Conservation (phyloP, 2,113 vertebrate genomes). For the Pao palembangensis region DNA sequence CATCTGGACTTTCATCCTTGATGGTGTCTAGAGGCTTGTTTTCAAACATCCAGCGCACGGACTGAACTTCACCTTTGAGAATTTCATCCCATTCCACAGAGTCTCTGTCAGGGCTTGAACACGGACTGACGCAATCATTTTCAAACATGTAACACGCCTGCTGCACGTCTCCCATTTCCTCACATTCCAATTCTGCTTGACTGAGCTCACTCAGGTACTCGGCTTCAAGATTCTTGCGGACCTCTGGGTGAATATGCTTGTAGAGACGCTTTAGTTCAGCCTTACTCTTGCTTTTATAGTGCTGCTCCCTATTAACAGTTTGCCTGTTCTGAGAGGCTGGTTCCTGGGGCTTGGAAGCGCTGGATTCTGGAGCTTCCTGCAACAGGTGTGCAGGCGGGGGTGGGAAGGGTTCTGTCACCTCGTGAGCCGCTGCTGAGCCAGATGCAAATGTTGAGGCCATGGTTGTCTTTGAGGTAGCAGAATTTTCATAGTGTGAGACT, state of each 20-base stretch:
- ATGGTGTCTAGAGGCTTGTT: constrained; percentile 82
- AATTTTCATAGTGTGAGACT: constrained; percentile 60
- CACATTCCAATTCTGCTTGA: constrained; percentile 66
- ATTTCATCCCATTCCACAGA: constrained; percentile 83
- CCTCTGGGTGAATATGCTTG: constrained; percentile 82
- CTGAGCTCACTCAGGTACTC: constrained; percentile 79
- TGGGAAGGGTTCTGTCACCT: constrained; percentile 71
- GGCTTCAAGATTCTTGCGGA: constrained; percentile 81
- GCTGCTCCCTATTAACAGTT: constrained; percentile 71
- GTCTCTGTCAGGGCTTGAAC: constrained; percentile 78
- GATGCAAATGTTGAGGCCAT: constrained; percentile 50
- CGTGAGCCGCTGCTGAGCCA: constrained; percentile 46
- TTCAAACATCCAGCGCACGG: constrained; percentile 84
- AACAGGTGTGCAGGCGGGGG: constrained; percentile 67
- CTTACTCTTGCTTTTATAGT: constrained; percentile 81
- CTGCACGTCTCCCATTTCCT: constrained; percentile 73
- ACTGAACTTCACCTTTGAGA: constrained; percentile 83
- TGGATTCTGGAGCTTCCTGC: constrained; percentile 58
- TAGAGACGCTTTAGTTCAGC: constrained; percentile 83
- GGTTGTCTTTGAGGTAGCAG: constrained; percentile 41
- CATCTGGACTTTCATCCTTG: constrained; percentile 76
- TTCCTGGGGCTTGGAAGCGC: constrained; percentile 68
- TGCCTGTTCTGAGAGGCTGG: constrained; percentile 53
- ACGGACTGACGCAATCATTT: constrained; percentile 71
- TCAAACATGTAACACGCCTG: constrained; percentile 80